Evolutionary conservation across 2,797 vertebrate species (phyloP).

Genomic region (Anguilla pacifica): DNA sequence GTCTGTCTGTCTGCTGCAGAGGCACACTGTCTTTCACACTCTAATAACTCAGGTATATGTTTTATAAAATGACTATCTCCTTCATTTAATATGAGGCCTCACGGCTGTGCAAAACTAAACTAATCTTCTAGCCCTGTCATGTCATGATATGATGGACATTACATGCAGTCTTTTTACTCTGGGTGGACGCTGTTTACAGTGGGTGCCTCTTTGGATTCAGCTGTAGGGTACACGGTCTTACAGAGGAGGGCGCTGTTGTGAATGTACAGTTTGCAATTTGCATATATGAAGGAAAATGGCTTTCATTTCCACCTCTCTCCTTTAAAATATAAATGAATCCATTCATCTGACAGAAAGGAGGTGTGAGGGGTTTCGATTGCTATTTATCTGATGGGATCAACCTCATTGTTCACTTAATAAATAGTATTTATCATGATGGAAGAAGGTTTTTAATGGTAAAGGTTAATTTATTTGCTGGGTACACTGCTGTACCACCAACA

Average conservation of each 20-base stretch:
- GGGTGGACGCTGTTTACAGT: background rate
- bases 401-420: background rate
- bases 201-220: background rate
- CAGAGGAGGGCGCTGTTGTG: background rate
- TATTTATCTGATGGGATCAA: background rate
- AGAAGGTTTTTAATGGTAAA: background rate
- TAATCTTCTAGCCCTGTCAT: background rate
- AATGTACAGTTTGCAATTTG: background rate
- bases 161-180: background rate
- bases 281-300: background rate
- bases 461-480: background rate
- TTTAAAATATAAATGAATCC: background rate
- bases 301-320: background rate
- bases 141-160: background rate
- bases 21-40: background rate
- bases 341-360: background rate
- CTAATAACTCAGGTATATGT: background rate
- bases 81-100: background rate
- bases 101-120: background rate
- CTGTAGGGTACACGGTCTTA: background rate
- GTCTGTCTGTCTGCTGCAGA: background rate
- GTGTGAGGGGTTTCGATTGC: background rate
- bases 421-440: background rate
- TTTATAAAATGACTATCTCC: background rate
- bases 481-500: background rate